Evolutionary conservation across 2,888 invertebrate species (phyloP).

Genomic region (Lacanobia oleracea): DNA sequence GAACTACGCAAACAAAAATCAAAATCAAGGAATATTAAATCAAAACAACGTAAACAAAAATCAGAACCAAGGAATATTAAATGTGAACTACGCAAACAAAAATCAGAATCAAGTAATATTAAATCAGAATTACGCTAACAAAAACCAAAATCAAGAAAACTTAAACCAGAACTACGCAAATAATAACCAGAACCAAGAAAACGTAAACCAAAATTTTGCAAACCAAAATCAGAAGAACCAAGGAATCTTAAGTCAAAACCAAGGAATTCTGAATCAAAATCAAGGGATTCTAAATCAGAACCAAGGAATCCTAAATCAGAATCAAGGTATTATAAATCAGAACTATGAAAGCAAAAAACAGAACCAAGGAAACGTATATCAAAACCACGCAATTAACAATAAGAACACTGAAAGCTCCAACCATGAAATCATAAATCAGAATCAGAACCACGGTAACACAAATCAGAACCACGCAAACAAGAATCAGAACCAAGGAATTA

Average conservation of each 20-base stretch:
- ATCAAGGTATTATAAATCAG: slow-evolving; percentile 27
- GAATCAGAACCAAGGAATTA: slow-evolving; percentile 17
- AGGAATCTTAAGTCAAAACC: background rate
- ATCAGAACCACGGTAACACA: slow-evolving; percentile 29
- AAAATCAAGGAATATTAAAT: slow-evolving; percentile 50
- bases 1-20: slow-evolving; percentile 47
- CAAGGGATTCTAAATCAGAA: slow-evolving; percentile 22
- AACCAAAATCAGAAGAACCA: slow-evolving; percentile 47
- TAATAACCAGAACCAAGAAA: slow-evolving; percentile 48
- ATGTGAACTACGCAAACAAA: slow-evolving; percentile 35
- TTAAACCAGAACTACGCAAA: slow-evolving; percentile 53
- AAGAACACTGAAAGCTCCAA: slow-evolving; percentile 10
- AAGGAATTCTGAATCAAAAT: slow-evolving; percentile 19
- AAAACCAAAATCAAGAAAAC: slow-evolving; percentile 60
- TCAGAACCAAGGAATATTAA: slow-evolving; percentile 51
- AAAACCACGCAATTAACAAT: slow-evolving; percentile 17
- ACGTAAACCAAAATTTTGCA: slow-evolving; percentile 18
- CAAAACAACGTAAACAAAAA: slow-evolving; percentile 56
- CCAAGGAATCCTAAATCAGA: slow-evolving; percentile 28
- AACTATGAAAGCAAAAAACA: slow-evolving; percentile 13
- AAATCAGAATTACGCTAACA: slow-evolving; percentile 53
- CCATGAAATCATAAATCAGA: slow-evolving; percentile 10
- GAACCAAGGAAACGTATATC: slow-evolving; percentile 11
- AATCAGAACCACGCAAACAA: slow-evolving; percentile 51
- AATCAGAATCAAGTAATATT: slow-evolving; percentile 51